Percentiles rank a stretch among this genome's conserved stretches.
Conservation (phyloP, 2,797 vertebrate species). For the Chaetodon trifasciatus region DNA sequence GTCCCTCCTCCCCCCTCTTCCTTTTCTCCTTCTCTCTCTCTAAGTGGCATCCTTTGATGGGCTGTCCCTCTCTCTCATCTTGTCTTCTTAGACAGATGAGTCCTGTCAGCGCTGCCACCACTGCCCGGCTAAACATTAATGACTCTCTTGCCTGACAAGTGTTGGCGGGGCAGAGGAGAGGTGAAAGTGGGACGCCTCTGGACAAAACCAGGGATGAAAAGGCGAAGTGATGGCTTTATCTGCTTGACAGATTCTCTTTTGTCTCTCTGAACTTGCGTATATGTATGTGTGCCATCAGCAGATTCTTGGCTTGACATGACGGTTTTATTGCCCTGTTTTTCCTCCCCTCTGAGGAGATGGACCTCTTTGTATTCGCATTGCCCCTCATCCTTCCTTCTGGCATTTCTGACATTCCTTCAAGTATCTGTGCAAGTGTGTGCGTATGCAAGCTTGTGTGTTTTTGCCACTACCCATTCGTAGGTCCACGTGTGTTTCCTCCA, state of each 20-base stretch:
- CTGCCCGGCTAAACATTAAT: conserved; percentile 87
- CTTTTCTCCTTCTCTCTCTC: conserved; percentile 52
- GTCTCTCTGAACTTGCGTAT: conserved; percentile 79
- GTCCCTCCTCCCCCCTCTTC: neutral
- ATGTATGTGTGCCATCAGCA: conserved; percentile 88
- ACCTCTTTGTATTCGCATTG: conserved; percentile 77
- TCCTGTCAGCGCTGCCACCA: conserved; percentile 79
- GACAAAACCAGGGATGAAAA: conserved; percentile 83
- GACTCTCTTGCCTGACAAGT: conserved; percentile 78
- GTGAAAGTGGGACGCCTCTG: conserved; percentile 78
- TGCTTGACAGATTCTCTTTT: conserved; percentile 80
- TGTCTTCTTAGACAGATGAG: conserved; percentile 82
- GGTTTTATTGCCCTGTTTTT: conserved; percentile 84
- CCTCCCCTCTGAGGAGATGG: conserved; percentile 72
- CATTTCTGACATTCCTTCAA: conserved; percentile 82
- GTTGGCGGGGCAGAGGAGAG: conserved; percentile 72
- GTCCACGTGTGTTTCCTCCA: conserved; percentile 43
- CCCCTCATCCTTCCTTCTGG: conserved; percentile 78
- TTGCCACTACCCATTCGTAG: conserved; percentile 25
- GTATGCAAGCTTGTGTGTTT: conserved; percentile 33
- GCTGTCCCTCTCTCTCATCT: conserved; percentile 76
- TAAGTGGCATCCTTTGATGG: conserved; percentile 78
- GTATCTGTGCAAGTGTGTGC: conserved; percentile 38
- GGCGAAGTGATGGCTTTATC: conserved; percentile 81
- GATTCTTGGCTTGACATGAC: conserved; percentile 84